phyloP scores from a whole-genome alignment of 2,888 invertebrate genomes.

The Flabesymbios commensalis region DNA sequence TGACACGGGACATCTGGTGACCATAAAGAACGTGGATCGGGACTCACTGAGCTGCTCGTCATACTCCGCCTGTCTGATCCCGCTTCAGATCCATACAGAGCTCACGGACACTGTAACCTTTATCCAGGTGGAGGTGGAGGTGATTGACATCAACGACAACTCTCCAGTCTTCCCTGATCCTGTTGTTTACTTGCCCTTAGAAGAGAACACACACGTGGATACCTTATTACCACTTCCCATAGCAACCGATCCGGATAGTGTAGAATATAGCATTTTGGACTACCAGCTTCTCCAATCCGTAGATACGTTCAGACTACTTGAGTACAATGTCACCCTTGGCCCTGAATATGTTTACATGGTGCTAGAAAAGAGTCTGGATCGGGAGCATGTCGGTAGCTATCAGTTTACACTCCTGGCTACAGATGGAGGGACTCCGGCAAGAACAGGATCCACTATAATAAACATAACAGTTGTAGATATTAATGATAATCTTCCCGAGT shows the following conservation, averaged over 20 bases:
- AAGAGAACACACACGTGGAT: conserved; percentile 80
- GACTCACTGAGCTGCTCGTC: too few relatives aligned
- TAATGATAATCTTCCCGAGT: conserved; percentile 22
- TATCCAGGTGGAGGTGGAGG: conserved; percentile 65
- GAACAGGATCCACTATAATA: conserved; percentile 15
- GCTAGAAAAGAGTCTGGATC: conserved; percentile 17
- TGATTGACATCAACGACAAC: conserved; percentile 81
- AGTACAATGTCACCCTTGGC: neutral
- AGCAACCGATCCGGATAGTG: conserved; percentile 11
- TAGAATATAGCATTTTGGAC: conserved; percentile 18
- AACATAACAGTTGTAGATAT: conserved; percentile 17
- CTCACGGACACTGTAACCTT: too few relatives aligned
- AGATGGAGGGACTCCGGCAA: conserved; percentile 42
- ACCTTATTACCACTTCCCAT: conserved; percentile 71
- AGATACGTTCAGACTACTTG: conserved; percentile 50
- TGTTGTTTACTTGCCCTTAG: too few relatives aligned
- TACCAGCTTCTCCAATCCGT: conserved; percentile 35
- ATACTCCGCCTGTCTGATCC: too few relatives aligned
- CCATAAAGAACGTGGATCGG: too few relatives aligned
- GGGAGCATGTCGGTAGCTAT: conserved; percentile 55
- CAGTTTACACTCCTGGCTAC: conserved; percentile 75
- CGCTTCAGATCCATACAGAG: too few relatives aligned
- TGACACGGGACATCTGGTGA: too few relatives aligned
- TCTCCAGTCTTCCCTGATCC: too few relatives aligned
- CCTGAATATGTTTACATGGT: neutral